Evolutionary conservation across 2,888 invertebrate species (phyloP).

Genomic region (Hirudinaria manillensis): DNA sequence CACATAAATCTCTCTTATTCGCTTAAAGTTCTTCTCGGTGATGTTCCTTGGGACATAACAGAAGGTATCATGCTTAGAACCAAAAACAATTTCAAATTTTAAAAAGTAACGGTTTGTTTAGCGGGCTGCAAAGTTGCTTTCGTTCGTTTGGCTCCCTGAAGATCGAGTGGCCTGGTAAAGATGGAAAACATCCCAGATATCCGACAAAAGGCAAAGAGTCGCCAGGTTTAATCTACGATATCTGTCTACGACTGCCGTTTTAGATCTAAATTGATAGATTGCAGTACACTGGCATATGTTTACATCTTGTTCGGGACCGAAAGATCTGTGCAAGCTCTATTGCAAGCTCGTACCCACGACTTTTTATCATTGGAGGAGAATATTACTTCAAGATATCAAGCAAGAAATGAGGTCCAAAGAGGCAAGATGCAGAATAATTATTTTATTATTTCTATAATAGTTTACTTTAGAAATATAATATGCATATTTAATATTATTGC

Average conservation of each 20-base stretch:
- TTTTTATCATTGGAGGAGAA: conserved; percentile 65
- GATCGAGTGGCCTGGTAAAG: conserved; percentile 93
- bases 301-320: conserved; percentile 92
- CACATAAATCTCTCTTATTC: conserved; percentile 75
- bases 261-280: background rate
- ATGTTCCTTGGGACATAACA: conserved; percentile 91
- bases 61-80: conserved; percentile 58
- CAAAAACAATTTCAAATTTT: background rate
- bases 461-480: too few species aligned
- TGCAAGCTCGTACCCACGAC: conserved; percentile 77
- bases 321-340: conserved; percentile 76
- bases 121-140: conserved; percentile 73
- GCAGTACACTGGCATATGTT: conserved; percentile 67
- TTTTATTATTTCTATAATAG: too few species aligned
- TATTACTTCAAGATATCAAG: conserved; percentile 87
- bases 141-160: conserved; percentile 80
- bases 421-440: conserved; percentile 56
- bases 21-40: conserved; percentile 86
- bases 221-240: conserved; percentile 17
- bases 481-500: too few species aligned
- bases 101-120: conserved; percentile 39
- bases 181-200: conserved; percentile 60
- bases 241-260: background rate
- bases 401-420: conserved; percentile 75
- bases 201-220: conserved; percentile 44